Conservation (phyloP, 1,140 invertebrate genomes). For the Myzus persicae region DNA sequence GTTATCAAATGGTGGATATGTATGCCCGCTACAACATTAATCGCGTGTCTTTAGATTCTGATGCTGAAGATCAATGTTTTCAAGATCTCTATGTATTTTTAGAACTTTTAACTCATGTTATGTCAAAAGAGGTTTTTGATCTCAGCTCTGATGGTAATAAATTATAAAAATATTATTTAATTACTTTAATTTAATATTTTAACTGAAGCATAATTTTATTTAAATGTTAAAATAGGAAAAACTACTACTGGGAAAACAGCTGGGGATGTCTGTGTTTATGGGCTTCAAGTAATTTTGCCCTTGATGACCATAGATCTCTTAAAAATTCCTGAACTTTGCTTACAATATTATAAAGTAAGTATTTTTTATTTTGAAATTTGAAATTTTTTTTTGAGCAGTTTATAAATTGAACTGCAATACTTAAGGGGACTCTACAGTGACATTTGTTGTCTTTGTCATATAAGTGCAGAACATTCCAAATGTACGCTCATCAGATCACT, state of each 20-base stretch:
- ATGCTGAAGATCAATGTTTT: slow-evolving; percentile 76
- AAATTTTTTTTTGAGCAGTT: background rate
- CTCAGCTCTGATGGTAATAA: slow-evolving; percentile 64
- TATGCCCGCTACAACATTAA: slow-evolving; percentile 76
- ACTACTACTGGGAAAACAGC: slow-evolving; percentile 60
- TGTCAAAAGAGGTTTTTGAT: slow-evolving; percentile 77
- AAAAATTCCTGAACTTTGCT: slow-evolving; percentile 75
- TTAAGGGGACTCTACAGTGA: too few relatives aligned
- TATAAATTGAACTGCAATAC: background rate
- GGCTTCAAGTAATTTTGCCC: slow-evolving; percentile 77
- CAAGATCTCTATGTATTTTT: slow-evolving; percentile 77
- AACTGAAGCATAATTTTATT: background rate
- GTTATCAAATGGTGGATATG: slow-evolving; percentile 72
- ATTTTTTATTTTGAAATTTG: background rate
- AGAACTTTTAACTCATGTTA: slow-evolving; percentile 75
- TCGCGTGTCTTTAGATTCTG: slow-evolving; percentile 67
- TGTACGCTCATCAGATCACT: too few relatives aligned
- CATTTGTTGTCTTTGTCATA: too few relatives aligned
- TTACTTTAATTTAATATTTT: background rate
- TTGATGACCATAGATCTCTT: slow-evolving; percentile 78
- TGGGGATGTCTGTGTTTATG: slow-evolving; percentile 74
- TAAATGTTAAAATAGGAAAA: slow-evolving; percentile 23
- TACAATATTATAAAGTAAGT: slow-evolving; percentile 69
- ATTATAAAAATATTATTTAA: background rate
- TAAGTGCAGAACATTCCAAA: too few relatives aligned